Evolutionary conservation across 2,888 invertebrate genomes (phyloP), one percentile per base, ranked within the genome.

Genomic region (Lathronympha strigana): DNA sequence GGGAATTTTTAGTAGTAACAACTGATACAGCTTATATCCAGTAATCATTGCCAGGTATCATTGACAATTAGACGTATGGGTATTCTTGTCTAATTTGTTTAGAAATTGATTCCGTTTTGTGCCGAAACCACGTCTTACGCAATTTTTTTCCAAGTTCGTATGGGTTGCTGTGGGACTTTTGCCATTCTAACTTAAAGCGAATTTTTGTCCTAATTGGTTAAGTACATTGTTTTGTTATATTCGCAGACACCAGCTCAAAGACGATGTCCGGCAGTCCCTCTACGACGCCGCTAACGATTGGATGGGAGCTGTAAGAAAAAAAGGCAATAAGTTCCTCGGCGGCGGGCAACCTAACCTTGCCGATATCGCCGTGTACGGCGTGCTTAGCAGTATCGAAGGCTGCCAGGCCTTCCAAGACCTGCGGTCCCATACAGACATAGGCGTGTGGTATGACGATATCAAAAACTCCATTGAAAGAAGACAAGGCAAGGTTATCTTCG

Each of bases 371-470:
- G 96, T 98, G 0, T 99, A 95, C 80, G 99, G 99, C 0, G 94
- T 98, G 2, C 91, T 99, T 4, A 96, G 94, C 81, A 98, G 98
- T 79, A 98, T 99, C 80, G 98, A 99, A 87, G 98, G 98, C 0
- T 98, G 98, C 78, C 84, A 93, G 43, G 97, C 99, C 0, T 99
- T 99, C 82, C 90, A 95, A 73, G 99, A 99, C 83, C 88, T 96
- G 50, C 83, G 95, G 36, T 74, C 92, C 1, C 93, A 97, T 74
- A 97, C 98, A 0, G 94, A 94, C 55, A 95, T 98, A 57, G 93
- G 94, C 38, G 86, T 80, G 21, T 97, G 98, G 98, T 98, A 95
- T 83, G 93, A 93, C 71, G 92, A 93, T 9, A 95, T 97, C 84
- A 96, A 96, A 76, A 90, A 93, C 38, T 92, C 90, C 68, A 94